Evolutionary conservation across 1,140 invertebrate species (phyloP), one percentile per base, ranked within the genome.

Genomic region (Eueides isabella): DNA sequence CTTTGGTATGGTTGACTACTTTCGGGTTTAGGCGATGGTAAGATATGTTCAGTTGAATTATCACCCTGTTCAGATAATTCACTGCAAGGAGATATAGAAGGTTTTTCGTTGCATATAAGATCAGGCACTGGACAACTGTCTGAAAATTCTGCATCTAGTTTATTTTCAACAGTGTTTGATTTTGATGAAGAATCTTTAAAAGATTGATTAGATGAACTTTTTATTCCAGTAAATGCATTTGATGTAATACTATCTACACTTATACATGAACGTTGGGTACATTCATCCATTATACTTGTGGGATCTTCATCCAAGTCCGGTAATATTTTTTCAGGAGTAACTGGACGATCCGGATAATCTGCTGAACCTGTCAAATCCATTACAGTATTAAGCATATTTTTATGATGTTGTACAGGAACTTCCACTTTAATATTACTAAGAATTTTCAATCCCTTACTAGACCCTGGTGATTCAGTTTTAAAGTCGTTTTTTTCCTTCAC

Each of bases 381-480:
- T 3, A 93, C 83, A 33, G 89, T 92, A 61, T 92, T 89, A 4
- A 92, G 78, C 88, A 92, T 91, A 76, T 87, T 90, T 77, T 92
- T 92, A 72, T 87, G 81, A 82, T 91, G 90, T 70, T 91, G 86
- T 3, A 93, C 89, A 55, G 93, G 92, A 41, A 93, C 89, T 85
- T 94, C 93, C 11, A 94, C 90, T 75, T 93, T 94, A 38, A 94
- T 91, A 78, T 94, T 93, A 73, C 93, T 94, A 29, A 94, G 79
- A 72, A 94, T 94, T 82, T 93, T 93, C 61, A 94, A 71, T n/a
- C 93, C 91, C 72, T 91, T 93, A 70, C 72, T 86, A 30, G 83
- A 65, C 5, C 86, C 83, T 31, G 85, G 74, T 3, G 76, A 69
- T 14, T 89, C 85, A 78, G 29, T 82, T 72, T 83, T 88, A 6